Evolutionary conservation across 2,113 vertebrate species (phyloP).

Genomic region (Carettochelys insculpta): DNA sequence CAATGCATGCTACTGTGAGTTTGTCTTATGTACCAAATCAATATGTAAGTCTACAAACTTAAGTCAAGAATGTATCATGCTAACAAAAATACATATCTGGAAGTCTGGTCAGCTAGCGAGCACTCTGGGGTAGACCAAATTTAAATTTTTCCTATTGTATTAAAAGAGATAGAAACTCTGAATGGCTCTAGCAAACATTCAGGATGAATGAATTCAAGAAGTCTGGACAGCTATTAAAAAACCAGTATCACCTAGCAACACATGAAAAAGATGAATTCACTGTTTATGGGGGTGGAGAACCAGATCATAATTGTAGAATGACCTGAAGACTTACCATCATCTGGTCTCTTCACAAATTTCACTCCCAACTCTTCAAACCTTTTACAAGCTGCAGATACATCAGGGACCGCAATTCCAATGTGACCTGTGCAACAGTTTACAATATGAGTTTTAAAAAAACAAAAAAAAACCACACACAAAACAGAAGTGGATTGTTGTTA

Average conservation of each 20-base stretch:
- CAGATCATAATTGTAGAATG: background rate
- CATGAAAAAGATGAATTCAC: background rate
- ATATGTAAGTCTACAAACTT: too few species aligned
- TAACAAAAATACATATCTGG: too few species aligned
- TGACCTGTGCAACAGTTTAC: constrained; percentile 87
- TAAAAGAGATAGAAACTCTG: fast-evolving
- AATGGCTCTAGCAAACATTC: background rate
- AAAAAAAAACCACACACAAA: background rate
- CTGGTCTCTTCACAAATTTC: constrained; percentile 95
- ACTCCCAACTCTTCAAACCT: constrained; percentile 94
- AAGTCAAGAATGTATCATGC: too few species aligned
- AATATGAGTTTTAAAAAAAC: too few species aligned
- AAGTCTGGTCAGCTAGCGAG: too few species aligned
- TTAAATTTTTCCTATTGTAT: background rate
- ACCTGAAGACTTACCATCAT: constrained; percentile 85
- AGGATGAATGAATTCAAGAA: background rate
- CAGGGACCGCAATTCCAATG: constrained; percentile 95
- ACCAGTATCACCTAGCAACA: fast-evolving
- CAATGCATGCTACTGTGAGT: too few species aligned
- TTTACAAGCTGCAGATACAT: constrained; percentile 91
- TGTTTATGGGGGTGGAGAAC: background rate
- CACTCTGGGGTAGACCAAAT: background rate
- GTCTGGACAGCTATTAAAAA: background rate
- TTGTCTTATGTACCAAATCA: too few species aligned
- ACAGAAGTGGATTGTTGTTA: background rate